These are phyloP conservation scores for Synanthedon vespiformis DNA, from an alignment of 2,888 invertebrate species.

Conservation along the genomic window DNA sequence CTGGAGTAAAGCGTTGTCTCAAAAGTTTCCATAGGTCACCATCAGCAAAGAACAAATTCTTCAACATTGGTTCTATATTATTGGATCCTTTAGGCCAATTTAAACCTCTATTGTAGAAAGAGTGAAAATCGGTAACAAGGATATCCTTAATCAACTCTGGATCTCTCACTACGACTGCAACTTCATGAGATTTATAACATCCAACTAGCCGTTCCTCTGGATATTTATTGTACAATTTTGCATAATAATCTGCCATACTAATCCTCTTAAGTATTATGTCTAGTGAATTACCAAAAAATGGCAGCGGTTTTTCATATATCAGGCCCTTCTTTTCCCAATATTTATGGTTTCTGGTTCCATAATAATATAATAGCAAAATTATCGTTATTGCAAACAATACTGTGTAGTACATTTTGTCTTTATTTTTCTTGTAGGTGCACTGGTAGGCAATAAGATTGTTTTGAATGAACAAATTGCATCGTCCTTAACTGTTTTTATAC, in stretches of 20 bases:
- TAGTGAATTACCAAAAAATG: slow-evolving; percentile 2
- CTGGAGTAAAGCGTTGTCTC: slow-evolving; percentile 5
- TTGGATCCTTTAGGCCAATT: background rate
- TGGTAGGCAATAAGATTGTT: no score
- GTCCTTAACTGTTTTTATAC: no score
- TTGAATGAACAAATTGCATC: no score
- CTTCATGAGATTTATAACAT: background rate
- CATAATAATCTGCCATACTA: slow-evolving; percentile 2
- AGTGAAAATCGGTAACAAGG: slow-evolving; percentile 2
- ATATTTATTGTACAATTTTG: slow-evolving; percentile 2
- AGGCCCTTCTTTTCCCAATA: slow-evolving; percentile 4
- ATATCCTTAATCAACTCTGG: slow-evolving; percentile 2
- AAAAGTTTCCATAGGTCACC: slow-evolving; percentile 7
- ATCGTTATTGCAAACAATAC: background rate
- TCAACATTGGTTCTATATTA: slow-evolving; percentile 4
- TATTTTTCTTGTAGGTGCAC: no score
- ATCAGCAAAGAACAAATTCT: slow-evolving; percentile 4
- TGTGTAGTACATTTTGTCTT: no score
- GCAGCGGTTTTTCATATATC: slow-evolving; percentile 1
- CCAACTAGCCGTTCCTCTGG: slow-evolving; percentile 2
- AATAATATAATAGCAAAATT: slow-evolving; percentile 1
- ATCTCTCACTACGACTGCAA: slow-evolving; percentile 1
- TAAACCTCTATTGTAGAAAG: slow-evolving; percentile 2
- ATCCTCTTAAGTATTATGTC: slow-evolving; percentile 1
- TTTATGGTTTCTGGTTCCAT: slow-evolving; percentile 1